Conservation (phyloP, 2,797 vertebrate genomes). For the Dromococcyx pavoninus region DNA sequence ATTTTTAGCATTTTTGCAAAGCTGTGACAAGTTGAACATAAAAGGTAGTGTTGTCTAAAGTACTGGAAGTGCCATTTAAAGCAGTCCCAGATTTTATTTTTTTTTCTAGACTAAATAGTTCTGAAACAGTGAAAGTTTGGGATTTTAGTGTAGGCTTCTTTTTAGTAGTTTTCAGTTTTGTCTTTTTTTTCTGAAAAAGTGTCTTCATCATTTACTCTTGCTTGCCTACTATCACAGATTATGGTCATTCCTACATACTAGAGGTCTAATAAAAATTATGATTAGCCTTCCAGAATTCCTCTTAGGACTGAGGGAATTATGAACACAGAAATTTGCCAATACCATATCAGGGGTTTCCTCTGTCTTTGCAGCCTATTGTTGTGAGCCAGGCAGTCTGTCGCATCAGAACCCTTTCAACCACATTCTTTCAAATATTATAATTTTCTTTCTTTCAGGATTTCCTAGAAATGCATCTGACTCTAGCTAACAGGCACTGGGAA, state of each 20-base stretch:
- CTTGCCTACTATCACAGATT: neutral
- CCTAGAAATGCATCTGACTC: neutral
- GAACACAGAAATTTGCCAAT: neutral
- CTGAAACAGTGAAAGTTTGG: neutral
- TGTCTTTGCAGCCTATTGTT: rapidly evolving
- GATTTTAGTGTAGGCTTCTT: neutral
- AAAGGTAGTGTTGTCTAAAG: neutral
- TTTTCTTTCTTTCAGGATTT: neutral
- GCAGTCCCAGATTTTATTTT: neutral
- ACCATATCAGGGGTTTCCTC: neutral
- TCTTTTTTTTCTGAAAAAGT: neutral
- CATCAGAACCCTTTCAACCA: neutral
- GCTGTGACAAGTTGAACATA: neutral
- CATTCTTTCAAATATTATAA: neutral
- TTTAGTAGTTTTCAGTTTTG: rapidly evolving
- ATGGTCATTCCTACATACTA: neutral
- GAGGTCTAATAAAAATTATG: neutral
- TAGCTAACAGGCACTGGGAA: neutral
- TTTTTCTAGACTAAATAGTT: neutral
- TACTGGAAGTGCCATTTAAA: neutral
- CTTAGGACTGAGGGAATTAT: neutral
- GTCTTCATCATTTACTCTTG: neutral
- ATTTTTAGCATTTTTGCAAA: neutral
- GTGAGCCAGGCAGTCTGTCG: neutral
- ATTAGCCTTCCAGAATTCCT: neutral